These are phyloP conservation scores for Nematolebias whitei DNA, from an alignment of 2,113 vertebrate species.

Conservation along the genomic window DNA sequence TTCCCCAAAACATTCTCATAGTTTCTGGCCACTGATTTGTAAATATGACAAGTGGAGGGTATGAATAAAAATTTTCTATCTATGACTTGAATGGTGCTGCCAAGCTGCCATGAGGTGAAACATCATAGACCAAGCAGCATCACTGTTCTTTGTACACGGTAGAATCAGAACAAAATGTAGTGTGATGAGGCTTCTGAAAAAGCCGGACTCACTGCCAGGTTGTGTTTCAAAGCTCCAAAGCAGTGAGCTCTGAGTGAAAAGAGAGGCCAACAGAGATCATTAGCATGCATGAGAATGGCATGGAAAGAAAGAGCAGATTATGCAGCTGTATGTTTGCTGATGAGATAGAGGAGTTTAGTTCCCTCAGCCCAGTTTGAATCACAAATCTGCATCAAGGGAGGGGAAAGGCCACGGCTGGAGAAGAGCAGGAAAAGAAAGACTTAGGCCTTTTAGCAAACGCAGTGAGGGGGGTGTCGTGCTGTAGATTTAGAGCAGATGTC, in stretches of 20 bases:
- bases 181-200: constrained; percentile 30
- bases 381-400: constrained; percentile 69
- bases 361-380: constrained; percentile 69
- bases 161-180: constrained; percentile 35
- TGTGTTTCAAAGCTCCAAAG: constrained; percentile 58
- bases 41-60: constrained; percentile 2
- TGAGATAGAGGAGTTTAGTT: constrained; percentile 76
- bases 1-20: neutral
- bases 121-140: constrained; percentile 38
- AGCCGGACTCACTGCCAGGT: constrained; percentile 35
- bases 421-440: constrained; percentile 50
- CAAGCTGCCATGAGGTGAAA: constrained; percentile 35
- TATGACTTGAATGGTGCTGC: constrained; percentile 3
- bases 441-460: constrained; percentile 66
- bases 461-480: constrained; percentile 4
- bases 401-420: constrained; percentile 46
- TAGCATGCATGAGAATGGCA: constrained; percentile 73
- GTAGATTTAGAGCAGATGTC: constrained; percentile 70
- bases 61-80: constrained; percentile 6
- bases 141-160: constrained; percentile 36
- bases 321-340: constrained; percentile 81
- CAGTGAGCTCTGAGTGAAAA: constrained; percentile 51
- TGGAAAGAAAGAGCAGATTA: constrained; percentile 78
- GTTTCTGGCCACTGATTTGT: constrained; percentile 18
- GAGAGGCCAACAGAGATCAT: constrained; percentile 62